A percentile compares a stretch with the other conserved stretches of the same genome.
These are phyloP conservation scores for Scaptomyza flava DNA, from an alignment of 2,888 invertebrate genomes.

Conservation along the genomic window DNA sequence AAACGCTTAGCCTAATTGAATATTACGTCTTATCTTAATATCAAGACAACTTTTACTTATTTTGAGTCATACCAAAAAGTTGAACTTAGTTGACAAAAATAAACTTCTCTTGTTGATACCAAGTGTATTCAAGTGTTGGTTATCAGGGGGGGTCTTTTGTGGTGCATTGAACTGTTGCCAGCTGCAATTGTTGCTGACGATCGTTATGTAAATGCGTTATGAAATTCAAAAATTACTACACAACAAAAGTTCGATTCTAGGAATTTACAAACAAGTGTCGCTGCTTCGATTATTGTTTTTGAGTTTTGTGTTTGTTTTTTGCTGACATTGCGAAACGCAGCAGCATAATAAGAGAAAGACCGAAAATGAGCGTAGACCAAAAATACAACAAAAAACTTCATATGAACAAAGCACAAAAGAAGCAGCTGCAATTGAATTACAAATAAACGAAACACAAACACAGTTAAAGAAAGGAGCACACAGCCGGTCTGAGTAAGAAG, in stretches of 20 bases:
- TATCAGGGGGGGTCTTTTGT: not conserved
- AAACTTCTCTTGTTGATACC: not conserved
- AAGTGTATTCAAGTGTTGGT: not conserved
- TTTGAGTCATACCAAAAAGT: not conserved
- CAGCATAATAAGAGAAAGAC: not conserved
- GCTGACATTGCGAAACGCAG: slow-evolving; percentile 33
- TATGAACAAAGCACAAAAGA: slow-evolving; percentile 57
- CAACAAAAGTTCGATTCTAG: slow-evolving; percentile 25
- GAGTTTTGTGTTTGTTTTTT: slow-evolving; percentile 11
- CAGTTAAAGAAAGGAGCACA: slow-evolving; percentile 52
- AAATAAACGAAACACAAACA: slow-evolving; percentile 36
- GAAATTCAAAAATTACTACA: slow-evolving; percentile 7
- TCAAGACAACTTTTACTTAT: too few species aligned
- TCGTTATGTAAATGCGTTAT: not conserved
- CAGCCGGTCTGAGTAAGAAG: slow-evolving; percentile 43
- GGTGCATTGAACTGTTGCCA: slow-evolving; percentile 10
- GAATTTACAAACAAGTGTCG: slow-evolving; percentile 31
- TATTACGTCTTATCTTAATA: too few species aligned
- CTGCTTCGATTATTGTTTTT: slow-evolving; percentile 19
- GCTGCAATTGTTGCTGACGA: slow-evolving; percentile 16
- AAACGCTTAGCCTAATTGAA: too few species aligned
- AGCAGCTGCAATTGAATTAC: slow-evolving; percentile 82
- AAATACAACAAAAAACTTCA: slow-evolving; percentile 36
- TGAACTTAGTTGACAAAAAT: not conserved
- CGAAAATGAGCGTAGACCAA: slow-evolving; percentile 20